Percentiles rank a stretch among this genome's conserved stretches.
These are phyloP conservation scores for Aeoliscus strigatus DNA, from an alignment of 2,797 vertebrate species.

Conservation along the genomic window DNA sequence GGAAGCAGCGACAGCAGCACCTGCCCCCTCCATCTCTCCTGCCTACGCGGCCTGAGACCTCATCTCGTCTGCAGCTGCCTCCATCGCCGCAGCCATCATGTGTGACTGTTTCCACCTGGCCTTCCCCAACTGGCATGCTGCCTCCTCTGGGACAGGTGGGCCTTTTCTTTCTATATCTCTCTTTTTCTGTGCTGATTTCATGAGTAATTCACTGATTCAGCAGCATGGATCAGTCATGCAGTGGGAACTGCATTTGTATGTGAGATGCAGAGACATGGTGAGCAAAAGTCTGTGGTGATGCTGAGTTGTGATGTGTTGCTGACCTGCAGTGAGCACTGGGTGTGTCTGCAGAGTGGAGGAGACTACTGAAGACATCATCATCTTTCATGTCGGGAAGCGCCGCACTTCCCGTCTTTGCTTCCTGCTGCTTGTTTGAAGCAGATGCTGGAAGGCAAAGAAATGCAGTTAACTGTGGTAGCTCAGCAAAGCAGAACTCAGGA, in stretches of 20 bases:
- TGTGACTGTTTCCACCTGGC: slow-evolving; percentile 98
- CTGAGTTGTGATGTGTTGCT: slow-evolving; percentile 50
- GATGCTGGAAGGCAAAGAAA: slow-evolving; percentile 16
- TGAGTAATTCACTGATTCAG: slow-evolving; percentile 40
- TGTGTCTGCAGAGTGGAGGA: slow-evolving; percentile 68
- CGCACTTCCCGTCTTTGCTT: slow-evolving; percentile 14
- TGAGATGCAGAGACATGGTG: slow-evolving; percentile 8
- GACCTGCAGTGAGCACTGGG: slow-evolving; percentile 66
- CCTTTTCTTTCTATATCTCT: slow-evolving; percentile 54
- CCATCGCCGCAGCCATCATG: slow-evolving; percentile 77
- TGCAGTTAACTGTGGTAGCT: slow-evolving; percentile 5
- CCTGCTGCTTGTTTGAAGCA: slow-evolving; percentile 25
- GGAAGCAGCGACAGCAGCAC: slow-evolving; percentile 31
- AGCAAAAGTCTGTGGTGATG: slow-evolving; percentile 51
- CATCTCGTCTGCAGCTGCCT: slow-evolving; percentile 9
- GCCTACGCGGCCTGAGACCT: slow-evolving; percentile 25
- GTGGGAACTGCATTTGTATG: slow-evolving; percentile 55
- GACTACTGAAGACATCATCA: slow-evolving; percentile 53
- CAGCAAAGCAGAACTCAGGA: slow-evolving; percentile 8
- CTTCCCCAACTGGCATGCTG: slow-evolving; percentile 95
- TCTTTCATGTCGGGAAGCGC: slow-evolving; percentile 19
- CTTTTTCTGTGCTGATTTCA: slow-evolving; percentile 9
- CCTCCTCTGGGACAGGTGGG: slow-evolving; percentile 92
- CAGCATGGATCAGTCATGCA: slow-evolving; percentile 62
- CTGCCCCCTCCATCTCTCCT: slow-evolving; percentile 13